Percentiles rank a stretch among this genome's conserved stretches.
phyloP scores from a whole-genome alignment of 2,888 invertebrate genomes.

The Merodon equestris region DNA sequence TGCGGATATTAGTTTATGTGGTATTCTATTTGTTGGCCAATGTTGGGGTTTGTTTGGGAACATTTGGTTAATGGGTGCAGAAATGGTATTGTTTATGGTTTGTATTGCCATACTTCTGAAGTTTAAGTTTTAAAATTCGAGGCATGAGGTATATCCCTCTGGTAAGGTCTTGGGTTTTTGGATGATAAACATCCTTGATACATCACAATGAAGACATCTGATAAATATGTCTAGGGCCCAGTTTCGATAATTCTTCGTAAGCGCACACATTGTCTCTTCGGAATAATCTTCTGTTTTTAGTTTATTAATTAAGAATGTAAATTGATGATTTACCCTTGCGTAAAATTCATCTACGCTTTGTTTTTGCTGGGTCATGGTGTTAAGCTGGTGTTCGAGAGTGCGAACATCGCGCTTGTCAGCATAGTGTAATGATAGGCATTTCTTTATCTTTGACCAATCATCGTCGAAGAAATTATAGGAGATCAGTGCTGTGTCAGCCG shows the following conservation, averaged over 20 bases:
- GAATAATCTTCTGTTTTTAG: constrained; percentile 64
- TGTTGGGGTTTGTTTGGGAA: constrained; percentile 5
- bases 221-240: constrained; percentile 71
- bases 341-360: constrained; percentile 22
- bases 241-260: constrained; percentile 64
- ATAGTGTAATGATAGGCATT: constrained; percentile 61
- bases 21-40: constrained; percentile 1
- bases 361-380: constrained; percentile 11
- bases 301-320: constrained; percentile 24
- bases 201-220: constrained; percentile 34
- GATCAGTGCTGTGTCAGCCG: constrained; percentile 16
- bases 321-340: constrained; percentile 17
- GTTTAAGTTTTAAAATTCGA: constrained; percentile 50
- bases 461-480: constrained; percentile 38
- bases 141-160: constrained; percentile 52
- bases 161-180: constrained; percentile 35
- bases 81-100: constrained; percentile 11
- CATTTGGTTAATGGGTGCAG: constrained; percentile 24
- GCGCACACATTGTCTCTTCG: constrained; percentile 44
- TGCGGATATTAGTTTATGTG: constrained; percentile 9
- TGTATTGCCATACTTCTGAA: constrained; percentile 22
- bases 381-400: constrained; percentile 18
- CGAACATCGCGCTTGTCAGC: constrained; percentile 33
- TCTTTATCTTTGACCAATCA: constrained; percentile 59
- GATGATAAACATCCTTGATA: constrained; percentile 41